Conservation (phyloP, 2,797 vertebrate genomes). For the Glyptemys insculpta region DNA sequence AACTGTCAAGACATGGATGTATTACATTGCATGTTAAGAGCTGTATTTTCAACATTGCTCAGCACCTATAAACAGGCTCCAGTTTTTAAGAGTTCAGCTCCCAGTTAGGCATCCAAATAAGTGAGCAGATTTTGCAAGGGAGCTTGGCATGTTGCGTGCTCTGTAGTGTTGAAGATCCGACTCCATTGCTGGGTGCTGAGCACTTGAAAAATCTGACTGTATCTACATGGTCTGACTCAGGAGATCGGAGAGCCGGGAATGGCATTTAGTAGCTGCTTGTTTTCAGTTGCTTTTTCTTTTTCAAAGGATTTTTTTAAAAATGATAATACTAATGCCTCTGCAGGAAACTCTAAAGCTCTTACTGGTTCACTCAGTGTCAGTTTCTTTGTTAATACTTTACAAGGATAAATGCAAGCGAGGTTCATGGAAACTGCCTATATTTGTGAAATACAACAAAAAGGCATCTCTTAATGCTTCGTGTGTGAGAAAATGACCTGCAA, state of each 20-base stretch:
- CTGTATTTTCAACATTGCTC: not conserved
- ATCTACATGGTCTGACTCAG: not conserved
- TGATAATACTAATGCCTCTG: constrained; percentile 5
- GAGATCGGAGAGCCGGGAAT: not conserved
- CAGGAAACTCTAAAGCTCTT: constrained; percentile 44
- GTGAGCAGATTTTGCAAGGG: not conserved
- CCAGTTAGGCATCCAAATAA: not conserved
- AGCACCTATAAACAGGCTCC: not conserved
- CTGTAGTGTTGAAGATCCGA: not conserved
- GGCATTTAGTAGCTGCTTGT: not conserved
- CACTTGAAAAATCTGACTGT: not conserved
- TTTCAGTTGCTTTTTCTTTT: constrained; percentile 21
- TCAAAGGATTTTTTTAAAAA: constrained; percentile 15
- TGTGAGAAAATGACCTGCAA: constrained; percentile 57
- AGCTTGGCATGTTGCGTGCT: not conserved
- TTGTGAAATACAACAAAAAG: constrained; percentile 35
- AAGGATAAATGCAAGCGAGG: constrained; percentile 44
- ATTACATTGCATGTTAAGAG: not conserved
- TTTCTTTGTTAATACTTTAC: constrained; percentile 10
- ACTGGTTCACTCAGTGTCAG: constrained; percentile 16
- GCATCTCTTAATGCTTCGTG: not conserved
- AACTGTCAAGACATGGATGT: not conserved
- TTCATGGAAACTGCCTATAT: constrained; percentile 44
- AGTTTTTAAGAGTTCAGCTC: not conserved
- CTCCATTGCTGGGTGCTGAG: not conserved